Percentiles rank a stretch among this genome's conserved stretches.
These are phyloP conservation scores for Hucho hucho DNA, from an alignment of 2,113 vertebrate species.

Conservation along the genomic window DNA sequence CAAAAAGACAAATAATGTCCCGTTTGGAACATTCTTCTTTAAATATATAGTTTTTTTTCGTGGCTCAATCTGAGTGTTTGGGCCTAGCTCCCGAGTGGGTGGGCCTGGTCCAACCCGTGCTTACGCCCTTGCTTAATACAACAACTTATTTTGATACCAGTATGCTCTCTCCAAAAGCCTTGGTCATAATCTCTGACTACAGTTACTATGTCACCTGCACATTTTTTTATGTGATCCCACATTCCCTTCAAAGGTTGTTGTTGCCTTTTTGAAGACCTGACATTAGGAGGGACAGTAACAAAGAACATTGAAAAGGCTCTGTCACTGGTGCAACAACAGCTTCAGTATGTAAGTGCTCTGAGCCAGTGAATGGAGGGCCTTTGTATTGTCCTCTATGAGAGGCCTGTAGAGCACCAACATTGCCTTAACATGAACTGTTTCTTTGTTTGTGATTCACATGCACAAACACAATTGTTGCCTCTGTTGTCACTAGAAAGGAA, in stretches of 20 bases:
- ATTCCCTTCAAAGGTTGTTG: conserved; percentile 10
- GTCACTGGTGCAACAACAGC: conserved; percentile 48
- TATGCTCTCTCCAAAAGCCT: background rate
- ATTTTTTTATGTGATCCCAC: conserved; percentile 53
- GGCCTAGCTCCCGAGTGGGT: background rate
- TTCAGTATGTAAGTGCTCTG: conserved; percentile 24
- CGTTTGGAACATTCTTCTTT: background rate
- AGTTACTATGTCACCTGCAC: conserved; percentile 11
- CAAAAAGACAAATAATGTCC: no score
- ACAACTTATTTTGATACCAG: background rate
- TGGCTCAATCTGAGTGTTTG: background rate
- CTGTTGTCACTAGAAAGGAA: conserved; percentile 65
- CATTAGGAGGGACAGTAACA: conserved; percentile 36
- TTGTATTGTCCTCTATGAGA: conserved; percentile 60
- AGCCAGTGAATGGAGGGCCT: conserved; percentile 53
- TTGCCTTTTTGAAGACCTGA: conserved; percentile 20
- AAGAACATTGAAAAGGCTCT: conserved; percentile 47
- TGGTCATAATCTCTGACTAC: conserved; percentile 9
- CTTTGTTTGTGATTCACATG: conserved; percentile 61
- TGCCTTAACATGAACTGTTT: conserved; percentile 44
- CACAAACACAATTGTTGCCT: conserved; percentile 60
- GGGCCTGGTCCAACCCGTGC: no score
- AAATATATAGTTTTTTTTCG: no score
- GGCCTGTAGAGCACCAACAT: conserved; percentile 52
- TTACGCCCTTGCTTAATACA: background rate